Conservation (phyloP, 2,797 vertebrate species). For the Microctenopoma lineatum region DNA sequence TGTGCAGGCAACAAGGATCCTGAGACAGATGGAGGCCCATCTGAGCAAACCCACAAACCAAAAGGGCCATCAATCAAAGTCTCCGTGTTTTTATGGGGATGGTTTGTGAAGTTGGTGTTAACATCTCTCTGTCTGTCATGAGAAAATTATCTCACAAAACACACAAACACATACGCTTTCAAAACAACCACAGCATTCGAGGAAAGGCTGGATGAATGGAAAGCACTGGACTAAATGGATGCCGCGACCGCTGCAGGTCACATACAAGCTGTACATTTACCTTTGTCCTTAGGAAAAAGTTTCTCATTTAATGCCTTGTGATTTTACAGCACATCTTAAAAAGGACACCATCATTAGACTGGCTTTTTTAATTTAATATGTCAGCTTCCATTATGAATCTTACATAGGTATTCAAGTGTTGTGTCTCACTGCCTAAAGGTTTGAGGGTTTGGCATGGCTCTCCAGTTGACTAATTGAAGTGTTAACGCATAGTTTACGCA, state of each 20-base stretch:
- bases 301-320: conserved; percentile 2
- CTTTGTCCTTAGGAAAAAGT: conserved; percentile 10
- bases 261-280: conserved; percentile 3
- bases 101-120: conserved; percentile 52
- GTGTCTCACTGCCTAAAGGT: conserved; percentile 52
- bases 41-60: conserved; percentile 66
- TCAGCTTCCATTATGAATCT: conserved; percentile 36
- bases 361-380: conserved; percentile 50
- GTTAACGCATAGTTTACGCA: conserved; percentile 56
- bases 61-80: conserved; percentile 73
- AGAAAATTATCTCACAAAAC: conserved; percentile 35
- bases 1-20: conserved; percentile 54
- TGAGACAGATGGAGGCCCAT: conserved; percentile 73
- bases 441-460: conserved; percentile 59
- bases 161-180: conserved; percentile 32
- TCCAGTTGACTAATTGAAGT: conserved; percentile 75
- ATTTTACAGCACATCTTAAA: conserved; percentile 21
- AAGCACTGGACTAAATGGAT: conserved; percentile 2
- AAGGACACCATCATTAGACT: conserved; percentile 20
- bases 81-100: conserved; percentile 48
- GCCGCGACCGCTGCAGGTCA: conserved; percentile 11
- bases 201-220: neutral
- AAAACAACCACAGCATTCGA: conserved; percentile 15
- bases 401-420: conserved; percentile 45
- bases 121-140: conserved; percentile 50